A percentile compares a stretch with the other conserved stretches of the same genome.
phyloP scores from a whole-genome alignment of 2,888 invertebrate species.

The Prionchulus punctatus region DNA sequence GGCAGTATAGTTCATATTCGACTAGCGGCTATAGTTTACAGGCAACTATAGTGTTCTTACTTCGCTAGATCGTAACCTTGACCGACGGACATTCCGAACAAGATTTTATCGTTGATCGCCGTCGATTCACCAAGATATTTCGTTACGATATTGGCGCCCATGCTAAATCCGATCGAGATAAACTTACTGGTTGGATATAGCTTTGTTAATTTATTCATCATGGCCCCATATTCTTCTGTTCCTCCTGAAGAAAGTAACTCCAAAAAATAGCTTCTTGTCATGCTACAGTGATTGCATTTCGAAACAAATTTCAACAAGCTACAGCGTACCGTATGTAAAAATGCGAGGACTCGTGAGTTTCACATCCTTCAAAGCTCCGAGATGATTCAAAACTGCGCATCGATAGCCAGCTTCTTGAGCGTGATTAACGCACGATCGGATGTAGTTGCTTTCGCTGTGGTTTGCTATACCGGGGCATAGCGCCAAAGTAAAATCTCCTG shows the following conservation, averaged over 20 bases:
- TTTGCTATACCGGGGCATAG: slow-evolving; percentile 84
- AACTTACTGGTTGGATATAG: slow-evolving; percentile 59
- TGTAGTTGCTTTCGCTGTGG: slow-evolving; percentile 81
- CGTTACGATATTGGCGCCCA: slow-evolving; percentile 81
- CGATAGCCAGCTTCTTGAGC: slow-evolving; percentile 77
- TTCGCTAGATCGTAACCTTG: slow-evolving; percentile 81
- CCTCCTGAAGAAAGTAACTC: slow-evolving; percentile 48
- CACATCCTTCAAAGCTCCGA: slow-evolving; percentile 68
- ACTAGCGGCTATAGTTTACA: too few species aligned
- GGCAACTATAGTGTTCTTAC: too few species aligned
- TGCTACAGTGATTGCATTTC: too few species aligned
- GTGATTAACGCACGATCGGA: slow-evolving; percentile 76
- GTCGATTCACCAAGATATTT: slow-evolving; percentile 67
- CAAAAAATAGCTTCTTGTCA: slow-evolving; percentile 9
- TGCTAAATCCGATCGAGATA: slow-evolving; percentile 73
- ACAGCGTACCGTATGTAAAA: slow-evolving; percentile 66
- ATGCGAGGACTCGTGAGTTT: slow-evolving; percentile 70
- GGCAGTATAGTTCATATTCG: too few species aligned
- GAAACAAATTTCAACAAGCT: too few species aligned
- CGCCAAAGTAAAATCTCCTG: slow-evolving; percentile 70
- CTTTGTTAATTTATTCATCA: slow-evolving; percentile 56
- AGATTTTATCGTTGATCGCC: slow-evolving; percentile 41
- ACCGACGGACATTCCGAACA: slow-evolving; percentile 77
- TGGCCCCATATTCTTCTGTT: slow-evolving; percentile 67
- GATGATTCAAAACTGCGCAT: slow-evolving; percentile 80